Percentiles rank a stretch among this genome's conserved stretches.
Conservation (phyloP, 2,797 vertebrate genomes). For the Lacerta agilis region DNA sequence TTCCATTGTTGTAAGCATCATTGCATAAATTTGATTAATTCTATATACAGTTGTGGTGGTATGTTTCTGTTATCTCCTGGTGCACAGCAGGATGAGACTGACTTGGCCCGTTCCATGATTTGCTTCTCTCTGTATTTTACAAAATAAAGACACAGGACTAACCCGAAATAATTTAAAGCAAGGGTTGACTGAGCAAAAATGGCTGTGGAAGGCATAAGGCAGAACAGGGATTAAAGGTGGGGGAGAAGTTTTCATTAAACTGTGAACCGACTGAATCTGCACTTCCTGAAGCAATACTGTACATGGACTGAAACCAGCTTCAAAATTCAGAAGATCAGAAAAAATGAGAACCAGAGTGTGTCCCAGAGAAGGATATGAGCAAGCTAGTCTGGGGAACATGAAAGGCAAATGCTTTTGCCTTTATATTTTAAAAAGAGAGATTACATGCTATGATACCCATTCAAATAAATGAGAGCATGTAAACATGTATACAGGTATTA, state of each 20-base stretch:
- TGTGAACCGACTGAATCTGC: too few species aligned
- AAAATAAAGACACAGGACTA: neutral
- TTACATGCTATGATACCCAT: neutral
- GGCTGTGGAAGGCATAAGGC: neutral
- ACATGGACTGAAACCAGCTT: too few species aligned
- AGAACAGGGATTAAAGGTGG: neutral
- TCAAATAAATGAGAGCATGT: neutral
- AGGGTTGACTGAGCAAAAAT: neutral
- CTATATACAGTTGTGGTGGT: neutral
- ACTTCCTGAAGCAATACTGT: too few species aligned
- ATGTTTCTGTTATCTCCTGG: neutral
- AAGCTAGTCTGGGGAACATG: neutral
- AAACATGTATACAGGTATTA: neutral
- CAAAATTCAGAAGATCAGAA: too few species aligned
- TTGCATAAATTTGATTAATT: neutral
- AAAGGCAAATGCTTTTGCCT: neutral
- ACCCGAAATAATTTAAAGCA: neutral
- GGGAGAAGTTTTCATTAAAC: too few species aligned
- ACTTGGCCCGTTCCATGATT: neutral
- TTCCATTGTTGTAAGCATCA: conserved; percentile 85
- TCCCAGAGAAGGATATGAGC: neutral
- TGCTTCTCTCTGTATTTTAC: neutral
- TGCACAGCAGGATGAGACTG: neutral
- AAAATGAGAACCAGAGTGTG: too few species aligned
- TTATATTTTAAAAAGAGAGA: neutral